These are phyloP conservation scores for Eulimnadia texana DNA, from an alignment of 1,140 invertebrate species.

Conservation along the genomic window DNA sequence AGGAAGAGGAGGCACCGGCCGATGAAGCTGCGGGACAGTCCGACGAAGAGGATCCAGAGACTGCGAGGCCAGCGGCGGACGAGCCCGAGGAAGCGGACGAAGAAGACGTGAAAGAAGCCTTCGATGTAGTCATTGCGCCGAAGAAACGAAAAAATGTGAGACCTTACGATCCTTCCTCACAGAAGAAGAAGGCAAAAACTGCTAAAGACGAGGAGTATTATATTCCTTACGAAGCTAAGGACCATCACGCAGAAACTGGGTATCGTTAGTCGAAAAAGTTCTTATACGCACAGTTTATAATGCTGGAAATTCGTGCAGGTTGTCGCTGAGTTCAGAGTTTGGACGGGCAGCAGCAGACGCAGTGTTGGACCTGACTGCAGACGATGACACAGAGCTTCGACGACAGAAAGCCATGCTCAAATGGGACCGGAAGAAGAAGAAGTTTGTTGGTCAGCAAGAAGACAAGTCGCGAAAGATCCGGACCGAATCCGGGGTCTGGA, in stretches of 20 bases:
- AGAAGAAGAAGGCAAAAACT: constrained; percentile 29
- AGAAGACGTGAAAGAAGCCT: constrained; percentile 22
- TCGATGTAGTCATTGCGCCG: constrained; percentile 20
- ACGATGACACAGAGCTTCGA: constrained; percentile 49
- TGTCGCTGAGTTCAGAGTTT: constrained; percentile 56
- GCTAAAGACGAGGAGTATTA: constrained; percentile 50
- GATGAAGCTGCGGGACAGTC: constrained; percentile 21
- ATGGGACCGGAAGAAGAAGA: constrained; percentile 87
- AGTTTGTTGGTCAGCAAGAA: constrained; percentile 59
- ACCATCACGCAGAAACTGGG: constrained; percentile 78
- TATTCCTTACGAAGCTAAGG: constrained; percentile 67
- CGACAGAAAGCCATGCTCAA: constrained; percentile 42
- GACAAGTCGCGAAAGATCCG: constrained; percentile 62
- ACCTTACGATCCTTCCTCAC: constrained; percentile 26
- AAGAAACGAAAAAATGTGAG: constrained; percentile 22
- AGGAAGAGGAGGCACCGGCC: background rate
- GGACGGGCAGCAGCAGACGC: constrained; percentile 50
- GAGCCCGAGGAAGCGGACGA: constrained; percentile 14
- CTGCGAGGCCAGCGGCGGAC: constrained; percentile 13
- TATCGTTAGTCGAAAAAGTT: constrained; percentile 30
- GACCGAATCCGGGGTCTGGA: constrained; percentile 87
- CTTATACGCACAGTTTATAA: too few relatives aligned
- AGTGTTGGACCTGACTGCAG: constrained; percentile 62
- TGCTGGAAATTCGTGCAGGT: constrained; percentile 32
- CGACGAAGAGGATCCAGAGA: background rate